A percentile compares a stretch with the other conserved stretches of the same genome.
Evolutionary conservation across 2,113 vertebrate species (phyloP).

Genomic region (Entomyzon cyanotis): DNA sequence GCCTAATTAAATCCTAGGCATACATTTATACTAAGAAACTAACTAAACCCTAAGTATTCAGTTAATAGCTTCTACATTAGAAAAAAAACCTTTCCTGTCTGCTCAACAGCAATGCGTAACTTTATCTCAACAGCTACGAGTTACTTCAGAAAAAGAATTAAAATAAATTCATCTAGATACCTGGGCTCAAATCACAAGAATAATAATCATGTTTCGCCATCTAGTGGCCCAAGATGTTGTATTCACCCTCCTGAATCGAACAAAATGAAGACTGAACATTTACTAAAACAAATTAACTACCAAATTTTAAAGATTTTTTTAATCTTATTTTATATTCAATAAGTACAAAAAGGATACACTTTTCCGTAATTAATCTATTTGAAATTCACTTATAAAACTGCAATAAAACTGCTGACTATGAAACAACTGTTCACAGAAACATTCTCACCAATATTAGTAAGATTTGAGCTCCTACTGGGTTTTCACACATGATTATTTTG

Average conservation of each 20-base stretch:
- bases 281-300: not conserved
- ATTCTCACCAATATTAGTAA: not conserved
- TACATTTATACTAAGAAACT: not conserved
- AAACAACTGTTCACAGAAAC: not conserved
- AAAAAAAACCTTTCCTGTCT: not conserved
- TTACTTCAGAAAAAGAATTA: not conserved
- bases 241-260: not conserved
- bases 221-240: conserved; percentile 44
- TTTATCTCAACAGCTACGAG: not conserved
- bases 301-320: not conserved
- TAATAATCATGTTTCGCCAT: conserved; percentile 53
- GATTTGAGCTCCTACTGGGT: not conserved
- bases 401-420: not conserved
- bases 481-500: not conserved
- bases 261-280: not conserved
- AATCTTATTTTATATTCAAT: not conserved
- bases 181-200: not conserved
- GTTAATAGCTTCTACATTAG: not conserved
- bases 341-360: not conserved
- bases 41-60: not conserved
- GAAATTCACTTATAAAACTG: not conserved
- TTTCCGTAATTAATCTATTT: not conserved
- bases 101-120: not conserved
- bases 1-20: not conserved
- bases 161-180: not conserved